Evolutionary conservation across 2,797 vertebrate genomes (phyloP).

Genomic region (Cirrhinus mrigala): DNA sequence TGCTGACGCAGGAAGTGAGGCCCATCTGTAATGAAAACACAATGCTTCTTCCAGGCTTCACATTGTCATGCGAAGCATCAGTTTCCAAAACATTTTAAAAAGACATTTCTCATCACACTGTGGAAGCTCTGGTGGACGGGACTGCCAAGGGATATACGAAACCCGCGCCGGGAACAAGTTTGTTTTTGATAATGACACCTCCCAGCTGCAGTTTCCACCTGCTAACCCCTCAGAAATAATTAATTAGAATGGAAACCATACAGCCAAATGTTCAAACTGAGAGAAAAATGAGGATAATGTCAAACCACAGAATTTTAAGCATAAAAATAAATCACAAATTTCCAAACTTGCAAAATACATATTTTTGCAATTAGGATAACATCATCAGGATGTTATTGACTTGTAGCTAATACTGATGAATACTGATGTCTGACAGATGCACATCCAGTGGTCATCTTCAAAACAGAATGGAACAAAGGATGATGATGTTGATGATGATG

Average conservation of each 20-base stretch:
- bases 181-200: slow-evolving; percentile 47
- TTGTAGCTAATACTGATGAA: neutral
- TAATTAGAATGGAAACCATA: slow-evolving; percentile 43
- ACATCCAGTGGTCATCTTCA: neutral
- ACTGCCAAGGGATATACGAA: neutral
- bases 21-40: neutral
- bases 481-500: neutral
- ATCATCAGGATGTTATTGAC: neutral
- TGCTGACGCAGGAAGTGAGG: neutral
- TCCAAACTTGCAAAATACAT: neutral
- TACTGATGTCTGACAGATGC: neutral
- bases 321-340: slow-evolving; percentile 8
- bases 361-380: neutral
- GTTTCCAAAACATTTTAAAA: slow-evolving; percentile 3
- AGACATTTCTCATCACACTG: neutral
- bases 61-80: neutral
- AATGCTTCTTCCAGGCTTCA: neutral
- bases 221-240: slow-evolving; percentile 32
- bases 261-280: slow-evolving; percentile 21
- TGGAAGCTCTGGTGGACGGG: neutral
- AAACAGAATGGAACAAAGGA: neutral
- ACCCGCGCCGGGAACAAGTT: slow-evolving; percentile 27
- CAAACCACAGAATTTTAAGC: neutral
- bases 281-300: slow-evolving; percentile 30
- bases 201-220: slow-evolving; percentile 51